phyloP scores from a whole-genome alignment of 1,140 invertebrate genomes.

The Polyergus mexicanus region DNA sequence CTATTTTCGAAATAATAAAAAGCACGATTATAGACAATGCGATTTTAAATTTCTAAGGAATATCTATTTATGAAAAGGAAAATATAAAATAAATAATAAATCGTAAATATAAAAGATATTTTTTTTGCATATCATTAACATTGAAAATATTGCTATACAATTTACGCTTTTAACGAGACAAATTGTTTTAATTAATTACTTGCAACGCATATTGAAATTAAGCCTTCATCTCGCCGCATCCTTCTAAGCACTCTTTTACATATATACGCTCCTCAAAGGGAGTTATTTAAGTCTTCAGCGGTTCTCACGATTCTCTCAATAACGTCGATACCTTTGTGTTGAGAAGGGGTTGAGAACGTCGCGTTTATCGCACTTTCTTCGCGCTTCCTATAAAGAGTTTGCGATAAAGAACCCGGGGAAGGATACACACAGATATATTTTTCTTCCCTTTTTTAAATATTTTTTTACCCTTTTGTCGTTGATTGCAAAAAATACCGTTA shows the following conservation, averaged over 20 bases:
- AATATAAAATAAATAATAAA: not conserved
- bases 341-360: not conserved
- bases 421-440: not conserved
- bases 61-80: not conserved
- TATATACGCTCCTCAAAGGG: conserved; percentile 44
- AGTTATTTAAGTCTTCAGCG: conserved; percentile 62
- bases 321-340: conserved; percentile 55
- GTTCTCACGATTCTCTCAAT: conserved; percentile 39
- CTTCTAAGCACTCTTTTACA: conserved; percentile 31
- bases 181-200: conserved; percentile 33
- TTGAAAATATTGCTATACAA: not conserved
- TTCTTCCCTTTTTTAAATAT: conserved; percentile 16
- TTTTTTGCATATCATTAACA: not conserved
- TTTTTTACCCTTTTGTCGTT: conserved; percentile 26
- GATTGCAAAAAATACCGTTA: not conserved
- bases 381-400: conserved; percentile 56
- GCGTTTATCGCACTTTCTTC: conserved; percentile 52
- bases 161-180: not conserved
- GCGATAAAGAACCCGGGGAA: conserved; percentile 15
- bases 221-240: conserved; percentile 23
- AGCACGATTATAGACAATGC: not conserved
- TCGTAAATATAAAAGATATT: not conserved
- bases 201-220: conserved; percentile 27
- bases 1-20: not conserved
- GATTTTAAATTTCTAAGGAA: not conserved